These are phyloP conservation scores for Numenius phaeopus DNA, from an alignment of 2,797 vertebrate species.

Conservation along the genomic window DNA sequence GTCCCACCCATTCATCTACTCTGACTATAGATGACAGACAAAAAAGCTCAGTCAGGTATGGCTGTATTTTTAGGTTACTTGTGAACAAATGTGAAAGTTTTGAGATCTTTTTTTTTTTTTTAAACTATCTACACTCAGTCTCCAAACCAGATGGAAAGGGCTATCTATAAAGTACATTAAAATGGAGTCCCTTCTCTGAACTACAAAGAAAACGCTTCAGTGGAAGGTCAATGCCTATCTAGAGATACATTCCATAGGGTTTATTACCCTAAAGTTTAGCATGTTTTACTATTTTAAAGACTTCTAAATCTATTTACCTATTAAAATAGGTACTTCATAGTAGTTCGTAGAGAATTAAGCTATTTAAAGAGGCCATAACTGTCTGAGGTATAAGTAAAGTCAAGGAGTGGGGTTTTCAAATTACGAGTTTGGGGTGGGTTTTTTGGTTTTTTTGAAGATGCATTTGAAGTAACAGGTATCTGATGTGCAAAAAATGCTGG, in stretches of 20 bases:
- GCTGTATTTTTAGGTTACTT: neutral
- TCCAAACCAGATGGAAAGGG: neutral
- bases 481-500: neutral
- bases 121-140: neutral
- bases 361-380: neutral
- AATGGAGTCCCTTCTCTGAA: neutral
- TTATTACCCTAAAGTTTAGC: neutral
- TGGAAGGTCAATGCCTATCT: neutral
- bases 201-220: neutral
- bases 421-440: neutral
- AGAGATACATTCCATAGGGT: neutral
- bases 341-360: neutral
- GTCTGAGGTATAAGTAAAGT: neutral
- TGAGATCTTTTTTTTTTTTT: neutral
- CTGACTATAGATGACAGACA: neutral
- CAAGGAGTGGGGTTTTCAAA: neutral
- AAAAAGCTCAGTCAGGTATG: neutral
- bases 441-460: neutral
- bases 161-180: neutral
- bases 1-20: neutral
- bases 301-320: neutral
- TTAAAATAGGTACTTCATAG: too few relatives aligned
- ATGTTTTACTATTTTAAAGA: neutral
- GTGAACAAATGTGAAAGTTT: neutral
- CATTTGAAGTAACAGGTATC: neutral